Conservation (phyloP, 2,888 invertebrate species). For the Rhamphomyia laevipes region DNA sequence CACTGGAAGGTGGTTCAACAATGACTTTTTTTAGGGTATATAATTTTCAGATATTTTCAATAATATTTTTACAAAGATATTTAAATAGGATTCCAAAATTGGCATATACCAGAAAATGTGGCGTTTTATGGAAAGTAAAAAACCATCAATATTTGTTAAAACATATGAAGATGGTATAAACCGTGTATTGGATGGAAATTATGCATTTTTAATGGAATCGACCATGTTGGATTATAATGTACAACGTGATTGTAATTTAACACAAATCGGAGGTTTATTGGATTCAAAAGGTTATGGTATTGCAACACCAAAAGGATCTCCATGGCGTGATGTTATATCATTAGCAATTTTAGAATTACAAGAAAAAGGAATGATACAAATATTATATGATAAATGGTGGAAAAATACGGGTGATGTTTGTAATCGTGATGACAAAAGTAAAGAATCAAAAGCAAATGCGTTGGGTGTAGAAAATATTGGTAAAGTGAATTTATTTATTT, state of each 20-base stretch:
- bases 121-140: conserved; percentile 78
- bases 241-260: conserved; percentile 90
- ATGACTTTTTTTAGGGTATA: conserved; percentile 91
- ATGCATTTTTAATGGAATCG: conserved; percentile 97
- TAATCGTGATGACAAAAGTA: conserved; percentile 74
- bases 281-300: conserved; percentile 73
- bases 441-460: conserved; percentile 86
- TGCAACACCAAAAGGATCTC: conserved; percentile 89
- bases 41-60: not conserved
- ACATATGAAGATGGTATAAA: conserved; percentile 86
- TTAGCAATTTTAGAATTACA: conserved; percentile 88
- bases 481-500: conserved; percentile 25
- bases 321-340: conserved; percentile 95
- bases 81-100: conserved; percentile 86
- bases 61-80: conserved; percentile 14
- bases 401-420: conserved; percentile 89
- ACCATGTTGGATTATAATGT: conserved; percentile 94
- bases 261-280: conserved; percentile 79
- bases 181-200: conserved; percentile 76
- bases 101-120: conserved; percentile 91
- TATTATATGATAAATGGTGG: conserved; percentile 97
- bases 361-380: conserved; percentile 87
- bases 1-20: conserved; percentile 85
- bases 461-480: conserved; percentile 76
- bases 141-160: conserved; percentile 73